These are phyloP conservation scores for Melanostoma mellinum DNA, from an alignment of 2,888 invertebrate species.

Conservation along the genomic window DNA sequence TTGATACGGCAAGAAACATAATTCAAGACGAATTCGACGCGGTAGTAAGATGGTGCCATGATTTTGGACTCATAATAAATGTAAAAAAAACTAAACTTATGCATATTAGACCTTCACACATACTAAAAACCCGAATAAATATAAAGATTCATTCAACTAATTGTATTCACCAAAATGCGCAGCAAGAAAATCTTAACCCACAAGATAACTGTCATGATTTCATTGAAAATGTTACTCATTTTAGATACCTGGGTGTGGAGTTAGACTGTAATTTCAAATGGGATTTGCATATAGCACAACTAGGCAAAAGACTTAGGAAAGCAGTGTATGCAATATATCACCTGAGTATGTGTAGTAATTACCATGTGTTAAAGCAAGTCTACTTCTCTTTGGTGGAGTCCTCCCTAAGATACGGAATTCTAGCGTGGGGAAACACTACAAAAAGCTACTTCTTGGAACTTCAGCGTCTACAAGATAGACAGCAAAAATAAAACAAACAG, in stretches of 20 bases:
- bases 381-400: conserved; percentile 1
- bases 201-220: too few relatives aligned
- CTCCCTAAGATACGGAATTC: conserved; percentile 1
- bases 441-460: background rate
- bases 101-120: background rate
- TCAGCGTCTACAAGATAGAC: background rate
- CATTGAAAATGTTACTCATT: too few relatives aligned
- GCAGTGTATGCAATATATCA: background rate
- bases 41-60: background rate
- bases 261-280: too few relatives aligned
- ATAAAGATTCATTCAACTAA: too few relatives aligned
- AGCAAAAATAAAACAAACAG: background rate
- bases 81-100: background rate
- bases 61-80: background rate
- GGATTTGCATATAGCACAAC: background rate
- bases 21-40: background rate
- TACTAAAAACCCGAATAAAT: background rate
- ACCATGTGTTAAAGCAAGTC: background rate
- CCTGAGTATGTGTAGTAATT: too few relatives aligned
- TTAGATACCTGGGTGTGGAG: too few relatives aligned
- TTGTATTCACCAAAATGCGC: too few relatives aligned
- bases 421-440: conserved; percentile 2
- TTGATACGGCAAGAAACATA: background rate
- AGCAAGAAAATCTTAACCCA: too few relatives aligned
- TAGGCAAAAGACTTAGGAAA: background rate